Conservation (phyloP, 2,888 invertebrate genomes). For the Tanypteryx hageni region DNA sequence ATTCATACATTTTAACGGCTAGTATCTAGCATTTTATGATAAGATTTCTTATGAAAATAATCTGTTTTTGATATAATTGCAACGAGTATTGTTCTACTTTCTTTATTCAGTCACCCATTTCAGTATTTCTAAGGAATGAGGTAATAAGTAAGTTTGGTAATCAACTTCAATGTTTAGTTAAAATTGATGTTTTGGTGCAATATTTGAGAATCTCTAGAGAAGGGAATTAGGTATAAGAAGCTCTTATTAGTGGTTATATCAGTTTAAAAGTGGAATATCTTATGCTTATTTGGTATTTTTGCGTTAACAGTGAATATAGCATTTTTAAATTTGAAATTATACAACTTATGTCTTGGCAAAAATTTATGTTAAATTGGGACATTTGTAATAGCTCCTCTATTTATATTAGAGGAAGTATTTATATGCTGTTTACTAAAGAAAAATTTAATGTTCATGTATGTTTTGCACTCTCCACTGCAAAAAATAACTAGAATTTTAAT, state of each 20-base stretch:
- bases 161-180: neutral
- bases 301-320: neutral
- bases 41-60: neutral
- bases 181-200: neutral
- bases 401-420: no score
- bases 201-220: no score
- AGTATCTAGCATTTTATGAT: neutral
- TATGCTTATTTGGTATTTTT: neutral
- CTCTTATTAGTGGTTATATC: no score
- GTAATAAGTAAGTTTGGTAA: conserved; percentile 14
- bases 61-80: neutral
- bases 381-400: no score
- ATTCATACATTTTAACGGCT: neutral
- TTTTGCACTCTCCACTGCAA: no score
- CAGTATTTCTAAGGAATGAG: conserved; percentile 56
- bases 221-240: no score
- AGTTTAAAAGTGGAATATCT: neutral
- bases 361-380: no score
- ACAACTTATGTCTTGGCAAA: no score
- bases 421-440: no score
- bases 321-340: neutral
- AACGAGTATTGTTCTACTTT: neutral
- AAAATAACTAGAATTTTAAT: neutral
- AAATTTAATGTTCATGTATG: no score
- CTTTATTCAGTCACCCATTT: conserved; percentile 2